Conservation (phyloP, 2,888 invertebrate genomes). For the Conchocele bisecta region DNA sequence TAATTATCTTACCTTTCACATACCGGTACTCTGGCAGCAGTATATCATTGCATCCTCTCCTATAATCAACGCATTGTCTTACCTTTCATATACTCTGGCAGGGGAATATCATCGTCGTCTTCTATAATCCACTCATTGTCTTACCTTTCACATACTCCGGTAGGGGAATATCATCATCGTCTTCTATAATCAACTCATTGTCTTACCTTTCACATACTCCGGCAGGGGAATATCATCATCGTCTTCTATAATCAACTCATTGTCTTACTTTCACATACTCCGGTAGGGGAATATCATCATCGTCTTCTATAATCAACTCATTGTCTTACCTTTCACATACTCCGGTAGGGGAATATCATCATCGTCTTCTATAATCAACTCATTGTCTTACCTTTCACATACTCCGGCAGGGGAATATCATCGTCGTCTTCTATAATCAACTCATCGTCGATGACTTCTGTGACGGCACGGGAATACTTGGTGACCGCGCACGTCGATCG, state of each 20-base stretch:
- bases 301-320: constrained; percentile 73
- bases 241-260: background rate
- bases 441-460: constrained; percentile 72
- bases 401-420: constrained; percentile 64
- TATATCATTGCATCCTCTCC: no score
- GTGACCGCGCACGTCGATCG: constrained; percentile 73
- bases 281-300: constrained; percentile 69
- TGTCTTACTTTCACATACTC: constrained; percentile 63
- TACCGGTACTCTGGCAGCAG: no score
- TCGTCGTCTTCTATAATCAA: constrained; percentile 76
- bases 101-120: constrained; percentile 71
- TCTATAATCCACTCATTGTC: constrained; percentile 72
- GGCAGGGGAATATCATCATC: no score
- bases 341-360: no score
- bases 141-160: no score
- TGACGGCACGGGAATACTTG: constrained; percentile 68
- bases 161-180: no score
- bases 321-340: no score
- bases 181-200: no score
- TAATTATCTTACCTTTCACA: no score
- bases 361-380: background rate
- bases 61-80: constrained; percentile 1
- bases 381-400: constrained; percentile 60
- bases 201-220: no score
- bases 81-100: constrained; percentile 70